Percentiles rank a stretch among this genome's conserved stretches.
phyloP scores from a whole-genome alignment of 2,113 vertebrate species.

The Gavia stellata region DNA sequence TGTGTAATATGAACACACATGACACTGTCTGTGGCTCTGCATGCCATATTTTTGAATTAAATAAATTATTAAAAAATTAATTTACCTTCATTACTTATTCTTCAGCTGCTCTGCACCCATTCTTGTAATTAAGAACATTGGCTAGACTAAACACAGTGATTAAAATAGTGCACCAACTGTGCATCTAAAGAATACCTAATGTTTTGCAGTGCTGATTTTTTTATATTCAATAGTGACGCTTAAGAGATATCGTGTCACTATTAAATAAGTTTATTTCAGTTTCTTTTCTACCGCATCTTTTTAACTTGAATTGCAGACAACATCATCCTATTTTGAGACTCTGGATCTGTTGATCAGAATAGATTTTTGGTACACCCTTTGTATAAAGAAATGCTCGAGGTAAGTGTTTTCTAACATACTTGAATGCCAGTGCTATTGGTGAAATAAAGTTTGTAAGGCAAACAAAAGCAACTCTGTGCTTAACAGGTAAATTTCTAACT shows the following conservation, averaged over 20 bases:
- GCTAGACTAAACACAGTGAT: conserved; percentile 6
- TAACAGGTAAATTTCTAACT: not conserved
- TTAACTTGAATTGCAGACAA: not conserved
- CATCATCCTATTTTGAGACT: not conserved
- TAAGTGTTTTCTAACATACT: not conserved
- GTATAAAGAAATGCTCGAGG: not conserved
- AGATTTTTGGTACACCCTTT: not conserved
- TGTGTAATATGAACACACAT: not conserved
- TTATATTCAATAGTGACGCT: not conserved
- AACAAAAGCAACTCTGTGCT: not conserved
- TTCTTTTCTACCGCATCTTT: not conserved
- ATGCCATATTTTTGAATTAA: not conserved
- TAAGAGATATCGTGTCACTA: not conserved
- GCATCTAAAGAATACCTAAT: not conserved
- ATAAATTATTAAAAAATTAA: conserved; percentile 28
- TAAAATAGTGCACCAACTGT: not conserved
- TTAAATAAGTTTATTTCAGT: not conserved
- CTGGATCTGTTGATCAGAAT: not conserved
- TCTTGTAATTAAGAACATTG: conserved; percentile 23
- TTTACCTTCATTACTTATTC: conserved; percentile 33
- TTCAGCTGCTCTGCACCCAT: conserved; percentile 17
- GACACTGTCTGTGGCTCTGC: not conserved
- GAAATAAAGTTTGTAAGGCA: not conserved
- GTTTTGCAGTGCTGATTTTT: not conserved
- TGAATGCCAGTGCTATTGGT: not conserved